Percentiles rank a stretch among this genome's conserved stretches.
Evolutionary conservation across 1,140 invertebrate species (phyloP).

Genomic region (Drosophila rufa): DNA sequence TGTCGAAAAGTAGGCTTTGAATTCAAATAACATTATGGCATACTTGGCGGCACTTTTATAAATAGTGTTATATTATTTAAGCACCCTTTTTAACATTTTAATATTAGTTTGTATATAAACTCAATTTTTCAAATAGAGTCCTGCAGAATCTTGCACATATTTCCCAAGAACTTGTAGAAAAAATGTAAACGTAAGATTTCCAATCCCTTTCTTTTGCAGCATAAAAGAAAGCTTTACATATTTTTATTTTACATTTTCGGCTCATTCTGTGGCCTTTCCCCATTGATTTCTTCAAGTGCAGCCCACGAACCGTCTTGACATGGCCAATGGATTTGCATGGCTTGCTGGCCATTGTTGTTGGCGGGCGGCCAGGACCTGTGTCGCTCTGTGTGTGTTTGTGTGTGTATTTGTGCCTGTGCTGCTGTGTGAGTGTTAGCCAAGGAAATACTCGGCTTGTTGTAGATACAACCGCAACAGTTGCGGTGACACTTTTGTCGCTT

Average conservation of each 20-base stretch:
- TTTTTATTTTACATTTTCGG: too few relatives aligned
- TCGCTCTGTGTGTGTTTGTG: background rate
- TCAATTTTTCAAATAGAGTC: too few relatives aligned
- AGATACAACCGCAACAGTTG: slow-evolving; percentile 75
- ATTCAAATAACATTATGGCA: background rate
- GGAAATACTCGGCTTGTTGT: slow-evolving; percentile 40
- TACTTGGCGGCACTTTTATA: background rate
- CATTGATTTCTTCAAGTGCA: slow-evolving; percentile 36
- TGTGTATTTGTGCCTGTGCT: background rate
- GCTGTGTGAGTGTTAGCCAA: slow-evolving; percentile 25
- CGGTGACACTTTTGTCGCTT: slow-evolving; percentile 76
- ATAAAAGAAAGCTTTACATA: too few relatives aligned
- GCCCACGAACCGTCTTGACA: slow-evolving; percentile 21
- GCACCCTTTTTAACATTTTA: too few relatives aligned
- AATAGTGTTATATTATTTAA: too few relatives aligned
- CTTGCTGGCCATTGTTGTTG: slow-evolving; percentile 32
- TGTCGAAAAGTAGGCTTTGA: too few relatives aligned
- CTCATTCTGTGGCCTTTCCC: background rate
- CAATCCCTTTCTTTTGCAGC: too few relatives aligned
- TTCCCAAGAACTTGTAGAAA: background rate
- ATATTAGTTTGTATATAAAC: too few relatives aligned
- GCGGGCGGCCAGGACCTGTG: slow-evolving; percentile 12
- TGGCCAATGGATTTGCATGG: slow-evolving; percentile 39
- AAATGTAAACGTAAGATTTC: too few relatives aligned
- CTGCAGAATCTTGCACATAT: too few relatives aligned